Base-by-base conservation (phyloP, 2,888 invertebrate genomes). In the Lithosia quadra region DNA sequence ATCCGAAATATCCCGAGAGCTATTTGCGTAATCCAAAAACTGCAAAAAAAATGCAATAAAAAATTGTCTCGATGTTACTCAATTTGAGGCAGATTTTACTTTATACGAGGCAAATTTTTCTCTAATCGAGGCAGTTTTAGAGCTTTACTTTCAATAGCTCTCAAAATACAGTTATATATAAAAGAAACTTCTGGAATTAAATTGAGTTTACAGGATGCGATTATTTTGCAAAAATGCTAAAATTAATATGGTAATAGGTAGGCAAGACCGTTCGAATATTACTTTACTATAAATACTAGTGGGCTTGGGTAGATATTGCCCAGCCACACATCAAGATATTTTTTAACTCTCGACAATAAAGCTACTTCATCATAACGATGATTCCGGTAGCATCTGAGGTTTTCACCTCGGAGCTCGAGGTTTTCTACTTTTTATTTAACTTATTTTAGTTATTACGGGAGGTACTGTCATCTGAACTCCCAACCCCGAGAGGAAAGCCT, bases 1-100 rank as follows among this genome's bases (percentile, higher is more conserved):
- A 61, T 74, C 61, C 69, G 67, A 70, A 62, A 64, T 74, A 79
- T 68, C 18, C 67, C 71, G 66, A 68, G 71, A 79, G 69, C 73
- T 60, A 70, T 65, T 55, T 66, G 36, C 33, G 18, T 59, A 24
- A 69, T 10, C 36, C 5, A 8, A 4, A n/a, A 28, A n/a, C 18
- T 13, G 13, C 39, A n/a, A 36, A 13, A n/a, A 39, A 55, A 56
- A 39, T n/a, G 13, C 13, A 28, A 24, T 24, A 21, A 15, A 11
- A 49, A 59, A 36, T n/a, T n/a, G 33, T 9, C 33, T 34, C 34
- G 10, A 34, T 55, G 13, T 55, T 55, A 28, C 65, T 65, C 58
- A 49, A 59, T 28, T 33, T 18, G 43, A 34, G 49, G 34, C 34
- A 53, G 22, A 49, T 34, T 53, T 15, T 55, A 36, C 28, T 28